Evolutionary conservation across 2,797 vertebrate genomes (phyloP), one percentile per base, ranked within the genome.

Genomic region (Amniataba percoides): DNA sequence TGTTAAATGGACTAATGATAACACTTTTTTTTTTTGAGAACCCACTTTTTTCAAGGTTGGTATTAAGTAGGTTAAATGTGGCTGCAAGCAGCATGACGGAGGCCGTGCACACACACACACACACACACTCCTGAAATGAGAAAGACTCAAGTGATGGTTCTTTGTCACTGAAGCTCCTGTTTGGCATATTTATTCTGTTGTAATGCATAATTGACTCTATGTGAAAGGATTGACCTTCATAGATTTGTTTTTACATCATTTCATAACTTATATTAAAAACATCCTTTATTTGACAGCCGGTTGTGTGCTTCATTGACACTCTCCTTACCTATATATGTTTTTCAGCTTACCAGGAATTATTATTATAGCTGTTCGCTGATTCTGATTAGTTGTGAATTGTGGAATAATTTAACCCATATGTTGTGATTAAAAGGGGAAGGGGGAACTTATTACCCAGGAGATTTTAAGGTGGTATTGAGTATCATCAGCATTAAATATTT

Each of bases 111-210:
- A 61, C 43, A 27, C 43, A 61, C 31, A 78, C 40, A 61, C 43
- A 27, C 43, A 61, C 43, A 23, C 48, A 43, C 56, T 12, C 19
- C 58, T 61, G 62, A 74, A 63, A 79, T 59, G 16, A 75, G 74
- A 77, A 71, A n/a, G 45, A 66, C 57, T 76, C 9, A 45, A 42
- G 11, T 45, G 12, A 55, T 31, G 27, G 15, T 63, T 71, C n/a
- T 65, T 75, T 45, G 40, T 64, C 34, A 31, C 11, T 31, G 43
- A 75, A 70, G 68, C 39, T 68, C 68, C 25, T 53, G 55, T 81
- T 72, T 53, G 43, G 25, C 43, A 12, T 83, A 84, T 88, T 86
- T 87, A 82, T 88, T 87, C 9, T 61, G 62, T 83, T 62, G 14
- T 25, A 31, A 64, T 40, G 1, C 21, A 10, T 69, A 67, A 63